Evolutionary conservation across 2,797 vertebrate species (phyloP).

Genomic region (Poecilia wingei): DNA sequence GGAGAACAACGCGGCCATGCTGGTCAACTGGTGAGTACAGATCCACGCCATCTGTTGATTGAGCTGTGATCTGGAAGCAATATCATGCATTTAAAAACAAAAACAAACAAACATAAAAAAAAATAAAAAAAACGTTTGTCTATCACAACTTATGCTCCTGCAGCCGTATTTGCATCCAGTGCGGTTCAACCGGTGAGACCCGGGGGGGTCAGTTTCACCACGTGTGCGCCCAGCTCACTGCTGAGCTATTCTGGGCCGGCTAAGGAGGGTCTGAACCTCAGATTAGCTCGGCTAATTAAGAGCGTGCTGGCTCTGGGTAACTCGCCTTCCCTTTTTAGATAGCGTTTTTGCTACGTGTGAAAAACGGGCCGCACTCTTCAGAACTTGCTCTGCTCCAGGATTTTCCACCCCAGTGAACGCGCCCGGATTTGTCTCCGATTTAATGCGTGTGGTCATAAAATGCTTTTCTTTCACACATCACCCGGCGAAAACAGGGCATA

Average conservation of each 20-base stretch:
- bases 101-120: no score
- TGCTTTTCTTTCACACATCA: constrained; percentile 23
- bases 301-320: constrained; percentile 42
- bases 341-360: constrained; percentile 3
- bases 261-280: constrained; percentile 79
- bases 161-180: constrained; percentile 30
- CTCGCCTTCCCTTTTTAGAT: constrained; percentile 22
- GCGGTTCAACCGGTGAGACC: constrained; percentile 59
- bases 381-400: constrained; percentile 1
- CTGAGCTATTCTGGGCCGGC: constrained; percentile 74
- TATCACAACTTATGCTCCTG: constrained; percentile 14
- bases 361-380: constrained; percentile 14
- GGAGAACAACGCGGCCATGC: constrained; percentile 92
- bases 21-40: constrained; percentile 94
- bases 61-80: constrained; percentile 18
- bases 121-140: not conserved
- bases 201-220: constrained; percentile 44
- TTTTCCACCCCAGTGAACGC: constrained; percentile 8
- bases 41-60: constrained; percentile 55
- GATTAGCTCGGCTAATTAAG: constrained; percentile 80
- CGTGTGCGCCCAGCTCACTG: constrained; percentile 43
- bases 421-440: constrained; percentile 11
- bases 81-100: constrained; percentile 7
- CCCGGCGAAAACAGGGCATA: constrained; percentile 30
- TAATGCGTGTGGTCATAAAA: constrained; percentile 4